phyloP scores from a whole-genome alignment of 1,140 invertebrate species.

The Phymorhynchus buccinoides region DNA sequence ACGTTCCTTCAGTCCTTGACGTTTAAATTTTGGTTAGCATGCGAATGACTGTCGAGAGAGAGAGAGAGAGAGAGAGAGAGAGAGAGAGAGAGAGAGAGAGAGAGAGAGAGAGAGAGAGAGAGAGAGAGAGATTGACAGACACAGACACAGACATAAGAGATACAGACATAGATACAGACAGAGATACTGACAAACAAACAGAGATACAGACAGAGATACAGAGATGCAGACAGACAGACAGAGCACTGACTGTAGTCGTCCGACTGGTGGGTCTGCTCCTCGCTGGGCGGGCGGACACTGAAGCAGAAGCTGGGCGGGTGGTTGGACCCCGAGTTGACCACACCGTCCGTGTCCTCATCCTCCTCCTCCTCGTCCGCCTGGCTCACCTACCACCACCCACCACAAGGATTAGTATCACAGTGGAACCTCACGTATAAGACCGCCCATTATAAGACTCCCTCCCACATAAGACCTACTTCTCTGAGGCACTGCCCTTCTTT shows the following conservation, averaged over 20 bases:
- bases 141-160: not conserved
- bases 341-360: constrained; percentile 43
- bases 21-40: no score
- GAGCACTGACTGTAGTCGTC: constrained; percentile 36
- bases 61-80: no score
- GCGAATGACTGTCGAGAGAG: no score
- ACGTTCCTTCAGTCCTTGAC: no score
- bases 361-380: constrained; percentile 36
- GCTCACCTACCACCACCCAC: constrained; percentile 23
- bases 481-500: no score
- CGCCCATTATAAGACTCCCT: no score
- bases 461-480: no score
- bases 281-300: constrained; percentile 63
- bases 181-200: not conserved
- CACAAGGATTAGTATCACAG: no score
- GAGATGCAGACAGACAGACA: constrained; percentile 6
- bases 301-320: constrained; percentile 67
- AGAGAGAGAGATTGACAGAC: not conserved
- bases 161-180: not conserved
- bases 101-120: constrained; percentile 5
- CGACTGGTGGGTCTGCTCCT: constrained; percentile 54
- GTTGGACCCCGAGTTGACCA: constrained; percentile 47
- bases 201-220: not conserved
- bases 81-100: constrained; percentile 15
- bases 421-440: no score